Conservation (phyloP, 30 jellyfish, hydroid and myxozoan genomes). For the Hydractinia symbiolongicarpus region DNA sequence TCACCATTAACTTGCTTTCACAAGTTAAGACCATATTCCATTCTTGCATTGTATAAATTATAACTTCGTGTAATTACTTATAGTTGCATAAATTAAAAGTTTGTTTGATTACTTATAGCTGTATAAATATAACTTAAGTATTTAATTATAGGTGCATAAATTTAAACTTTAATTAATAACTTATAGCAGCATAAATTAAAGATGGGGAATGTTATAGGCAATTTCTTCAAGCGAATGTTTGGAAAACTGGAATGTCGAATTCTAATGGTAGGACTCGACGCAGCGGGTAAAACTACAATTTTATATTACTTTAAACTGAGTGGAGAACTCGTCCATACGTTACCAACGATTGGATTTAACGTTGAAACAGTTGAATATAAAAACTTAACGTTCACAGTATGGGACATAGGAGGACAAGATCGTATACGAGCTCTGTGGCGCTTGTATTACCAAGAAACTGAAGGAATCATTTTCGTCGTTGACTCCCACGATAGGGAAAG, state of each 20-base stretch:
- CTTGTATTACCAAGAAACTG: slow-evolving; percentile 81
- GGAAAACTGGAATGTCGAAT: slow-evolving; percentile 79
- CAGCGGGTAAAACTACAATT: slow-evolving; percentile 89
- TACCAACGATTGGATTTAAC: slow-evolving; percentile 91
- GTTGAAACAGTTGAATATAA: slow-evolving; percentile 83
- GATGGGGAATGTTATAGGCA: slow-evolving; percentile 62
- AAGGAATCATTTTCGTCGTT: slow-evolving; percentile 76
- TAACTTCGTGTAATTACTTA: too few relatives aligned
- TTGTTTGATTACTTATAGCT: too few relatives aligned
- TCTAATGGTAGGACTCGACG: slow-evolving; percentile 92
- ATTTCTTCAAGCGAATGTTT: slow-evolving; percentile 43
- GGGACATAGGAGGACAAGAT: slow-evolving; percentile 98
- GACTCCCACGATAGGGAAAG: slow-evolving; percentile 84
- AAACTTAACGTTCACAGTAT: slow-evolving; percentile 66
- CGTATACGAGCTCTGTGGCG: slow-evolving; percentile 89
- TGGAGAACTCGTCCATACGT: slow-evolving; percentile 77
- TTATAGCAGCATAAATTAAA: not conserved
- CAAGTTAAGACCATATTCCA: too few relatives aligned
- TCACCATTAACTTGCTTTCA: too few relatives aligned
- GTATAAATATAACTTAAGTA: too few relatives aligned
- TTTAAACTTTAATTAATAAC: too few relatives aligned
- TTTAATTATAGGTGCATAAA: too few relatives aligned
- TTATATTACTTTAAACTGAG: slow-evolving; percentile 72
- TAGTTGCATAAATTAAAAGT: too few relatives aligned
- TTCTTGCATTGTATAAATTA: too few relatives aligned